phyloP scores from a whole-genome alignment of 2,113 vertebrate genomes.

The Cynopterus brachyotis region DNA sequence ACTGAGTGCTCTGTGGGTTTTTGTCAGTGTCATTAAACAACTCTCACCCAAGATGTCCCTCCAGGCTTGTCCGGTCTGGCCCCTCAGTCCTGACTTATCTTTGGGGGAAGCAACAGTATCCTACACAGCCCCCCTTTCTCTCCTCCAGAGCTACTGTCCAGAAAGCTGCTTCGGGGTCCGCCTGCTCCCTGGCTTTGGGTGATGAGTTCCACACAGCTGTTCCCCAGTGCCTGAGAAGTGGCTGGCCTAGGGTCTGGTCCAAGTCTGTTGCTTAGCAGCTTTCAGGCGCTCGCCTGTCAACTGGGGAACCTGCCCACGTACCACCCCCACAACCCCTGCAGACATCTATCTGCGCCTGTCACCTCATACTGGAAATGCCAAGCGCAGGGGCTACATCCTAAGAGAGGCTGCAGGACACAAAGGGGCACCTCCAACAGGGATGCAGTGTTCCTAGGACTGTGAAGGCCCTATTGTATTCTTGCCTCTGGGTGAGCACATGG shows the following conservation, averaged over 20 bases:
- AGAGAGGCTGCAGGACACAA: neutral
- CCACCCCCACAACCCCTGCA: fast-evolving
- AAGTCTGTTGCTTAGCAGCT: neutral
- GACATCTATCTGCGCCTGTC: fast-evolving
- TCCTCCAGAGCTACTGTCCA: neutral
- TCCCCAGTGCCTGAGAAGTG: neutral
- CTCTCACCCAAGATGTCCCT: fast-evolving
- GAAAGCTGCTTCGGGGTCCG: neutral
- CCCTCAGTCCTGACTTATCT: neutral
- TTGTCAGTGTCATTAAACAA: neutral
- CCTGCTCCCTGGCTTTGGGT: neutral
- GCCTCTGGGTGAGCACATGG: neutral
- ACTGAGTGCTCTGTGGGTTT: neutral
- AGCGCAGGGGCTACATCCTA: neutral
- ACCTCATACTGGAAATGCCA: neutral
- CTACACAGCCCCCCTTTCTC: neutral
- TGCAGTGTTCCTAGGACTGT: fast-evolving
- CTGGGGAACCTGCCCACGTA: neutral
- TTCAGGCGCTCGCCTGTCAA: neutral
- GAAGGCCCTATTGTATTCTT: too few relatives aligned
- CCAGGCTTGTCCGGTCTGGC: neutral
- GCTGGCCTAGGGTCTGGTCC: neutral
- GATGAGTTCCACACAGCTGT: neutral
- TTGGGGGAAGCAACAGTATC: fast-evolving
- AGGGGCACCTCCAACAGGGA: neutral